Base-by-base conservation (phyloP, 2,797 vertebrate species). In the Thalassophryne amazonica region DNA sequence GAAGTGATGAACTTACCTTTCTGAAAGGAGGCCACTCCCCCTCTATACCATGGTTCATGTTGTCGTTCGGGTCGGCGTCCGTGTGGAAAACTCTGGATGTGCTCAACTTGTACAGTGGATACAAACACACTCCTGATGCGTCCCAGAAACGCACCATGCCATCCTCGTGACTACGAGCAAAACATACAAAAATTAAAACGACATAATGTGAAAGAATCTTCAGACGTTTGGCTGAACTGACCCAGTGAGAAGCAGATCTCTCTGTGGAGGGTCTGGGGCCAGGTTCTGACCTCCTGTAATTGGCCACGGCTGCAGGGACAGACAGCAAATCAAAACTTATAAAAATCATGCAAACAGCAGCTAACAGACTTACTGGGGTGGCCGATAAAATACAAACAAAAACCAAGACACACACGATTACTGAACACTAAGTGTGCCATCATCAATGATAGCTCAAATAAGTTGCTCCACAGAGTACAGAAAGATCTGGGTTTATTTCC, bases 61-160 rank as follows among this genome's bases (percentile, higher is more conserved):
- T 96, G 47, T 97, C 97, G 1, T 89, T 95, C 69, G 92, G 93
- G 63, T 99, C 96, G 0, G 93, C 70, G 3, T 99, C 97, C 0
- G 95, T 98, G 69, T 94, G 90, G 59, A 99, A 99, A 11, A 95
- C 95, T 2, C 61, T 86, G 4, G 94, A 92, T 0, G 96, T 98
- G 88, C 94, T 94, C 15, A 99, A 80, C 51, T 94, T 98, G 57
- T 98, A 99, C 11, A 98, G 90, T 38, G 96, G 94, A 70, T 89
- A 91, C 17, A 99, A 73, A 63, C 96, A 98, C 38, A 99, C 92
- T 3, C 96, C 97, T 0, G 97, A 98, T 0, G 96, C 96, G 1
- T 99, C 96, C 97, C 96, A 98, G 86, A 99, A 98, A 4, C 94
- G 85, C 36, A 99, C 94, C 0, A 96, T 96, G 32, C 96, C 97